Conservation (phyloP, 2,797 vertebrate species). For the Eulemur albifrons region DNA sequence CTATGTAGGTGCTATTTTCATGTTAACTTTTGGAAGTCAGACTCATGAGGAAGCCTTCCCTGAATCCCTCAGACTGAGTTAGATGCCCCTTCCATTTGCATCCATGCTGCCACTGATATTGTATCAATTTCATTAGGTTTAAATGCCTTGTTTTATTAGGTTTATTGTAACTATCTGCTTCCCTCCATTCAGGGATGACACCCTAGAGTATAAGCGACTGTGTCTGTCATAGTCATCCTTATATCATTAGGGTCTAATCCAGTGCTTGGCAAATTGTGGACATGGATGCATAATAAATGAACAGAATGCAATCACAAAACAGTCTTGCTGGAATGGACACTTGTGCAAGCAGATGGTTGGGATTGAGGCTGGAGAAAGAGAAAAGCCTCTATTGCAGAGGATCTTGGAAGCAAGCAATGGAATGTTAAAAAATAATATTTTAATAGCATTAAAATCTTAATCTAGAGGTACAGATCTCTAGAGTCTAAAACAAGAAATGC, state of each 20-base stretch:
- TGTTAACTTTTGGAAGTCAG: not conserved
- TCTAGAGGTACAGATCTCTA: not conserved
- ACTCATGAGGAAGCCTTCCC: not conserved
- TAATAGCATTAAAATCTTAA: not conserved
- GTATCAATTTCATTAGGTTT: not conserved
- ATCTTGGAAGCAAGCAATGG: not conserved
- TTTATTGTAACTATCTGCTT: not conserved
- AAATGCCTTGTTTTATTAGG: not conserved
- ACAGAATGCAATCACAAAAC: not conserved
- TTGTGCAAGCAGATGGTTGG: not conserved
- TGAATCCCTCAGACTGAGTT: not conserved
- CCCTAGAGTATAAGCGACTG: not conserved
- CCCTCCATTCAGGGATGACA: not conserved
- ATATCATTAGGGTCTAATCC: not conserved
- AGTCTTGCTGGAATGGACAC: not conserved
- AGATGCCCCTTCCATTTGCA: not conserved
- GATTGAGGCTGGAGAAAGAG: not conserved
- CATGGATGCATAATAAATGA: not conserved
- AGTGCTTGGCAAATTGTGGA: not conserved
- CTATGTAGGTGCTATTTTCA: not conserved
- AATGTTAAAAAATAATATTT: not conserved
- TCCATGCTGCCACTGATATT: not conserved
- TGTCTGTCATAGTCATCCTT: not conserved
- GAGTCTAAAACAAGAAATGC: not conserved
- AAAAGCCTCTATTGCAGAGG: not conserved